Conservation (phyloP, 1,140 invertebrate species). For the Lasaia peninsularis region DNA sequence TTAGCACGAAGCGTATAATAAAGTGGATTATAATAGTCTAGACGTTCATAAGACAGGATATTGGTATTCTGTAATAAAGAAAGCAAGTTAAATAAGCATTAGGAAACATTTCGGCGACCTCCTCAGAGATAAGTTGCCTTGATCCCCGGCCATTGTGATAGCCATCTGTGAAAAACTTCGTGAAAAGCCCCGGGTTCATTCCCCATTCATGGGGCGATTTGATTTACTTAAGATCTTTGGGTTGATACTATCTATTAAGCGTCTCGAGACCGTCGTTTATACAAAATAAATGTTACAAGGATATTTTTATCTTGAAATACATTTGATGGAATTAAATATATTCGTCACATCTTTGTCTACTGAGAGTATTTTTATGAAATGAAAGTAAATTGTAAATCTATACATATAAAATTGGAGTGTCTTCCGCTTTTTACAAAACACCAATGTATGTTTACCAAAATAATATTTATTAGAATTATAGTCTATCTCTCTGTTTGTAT, state of each 20-base stretch:
- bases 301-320: background rate
- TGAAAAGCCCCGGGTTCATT: slow-evolving; percentile 70
- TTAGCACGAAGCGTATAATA: background rate
- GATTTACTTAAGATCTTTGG: slow-evolving; percentile 75
- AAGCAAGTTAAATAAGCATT: slow-evolving; percentile 70
- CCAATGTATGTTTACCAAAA: no score
- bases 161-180: slow-evolving; percentile 62
- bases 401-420: no score
- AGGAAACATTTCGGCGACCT: slow-evolving; percentile 64
- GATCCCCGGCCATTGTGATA: slow-evolving; percentile 71
- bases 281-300: slow-evolving; percentile 31
- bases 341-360: no score
- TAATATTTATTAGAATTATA: no score
- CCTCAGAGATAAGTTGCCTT: slow-evolving; percentile 63
- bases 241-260: slow-evolving; percentile 71
- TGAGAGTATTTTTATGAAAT: no score
- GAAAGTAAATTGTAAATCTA: no score
- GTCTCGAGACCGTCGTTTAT: slow-evolving; percentile 50
- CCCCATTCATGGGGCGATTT: slow-evolving; percentile 74
- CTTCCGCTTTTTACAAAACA: no score
- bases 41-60: slow-evolving; percentile 28
- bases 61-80: slow-evolving; percentile 31
- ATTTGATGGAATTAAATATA: no score
- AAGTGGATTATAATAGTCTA: slow-evolving; percentile 49
- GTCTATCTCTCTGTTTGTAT: no score